Base-by-base conservation (phyloP, 2,888 invertebrate species). In the Hylaea fasciaria region DNA sequence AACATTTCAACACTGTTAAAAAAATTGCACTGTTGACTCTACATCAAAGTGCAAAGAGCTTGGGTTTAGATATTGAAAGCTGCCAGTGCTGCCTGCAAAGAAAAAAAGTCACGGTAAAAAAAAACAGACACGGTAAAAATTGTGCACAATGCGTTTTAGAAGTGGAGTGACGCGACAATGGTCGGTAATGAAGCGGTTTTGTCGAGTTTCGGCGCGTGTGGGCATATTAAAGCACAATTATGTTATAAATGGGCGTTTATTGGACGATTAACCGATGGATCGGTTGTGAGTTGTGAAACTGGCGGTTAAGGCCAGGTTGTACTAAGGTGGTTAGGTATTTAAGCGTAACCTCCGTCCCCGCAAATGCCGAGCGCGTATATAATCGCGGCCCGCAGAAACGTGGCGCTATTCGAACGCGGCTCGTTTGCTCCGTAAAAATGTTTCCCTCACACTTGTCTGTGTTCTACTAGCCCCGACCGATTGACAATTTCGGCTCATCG, bases 161-260 rank as follows among this genome's bases (percentile, higher is more conserved):
- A 86, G 80, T 85, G 77, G 83, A 86, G 82, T 82, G 80, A 85
- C 83, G 83, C 75, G 74, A 78, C 89, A 90, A 89, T 87, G 69
- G 86, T 17, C 67, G 57, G 68, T 71, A 74, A 73, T 75, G 70
- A 73, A 76, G 74, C 85, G 87, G 87, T 89, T 89, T 87, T 85
- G 87, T 89, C 85, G 81, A 83, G 80, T 89, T 83, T 73, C 77
- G 71, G 76, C 71, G 76, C 75, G 78, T 80, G 86, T 86, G 83
- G 83, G 85, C 83, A 82, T 85, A 88, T 91, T 90, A 88, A 85
- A 83, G 78, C 69, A 81, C 89, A 86, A 91, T 90, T 91, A 91
- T 80, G 83, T 80, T 82, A 81, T 85, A 87, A 87, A 89, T 85
- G 82, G 84, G 72, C 84, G 83, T 82, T 89, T 88, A 88, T 86